phyloP scores from a whole-genome alignment of 1,140 invertebrate species.

The Drosophila asahinai region DNA sequence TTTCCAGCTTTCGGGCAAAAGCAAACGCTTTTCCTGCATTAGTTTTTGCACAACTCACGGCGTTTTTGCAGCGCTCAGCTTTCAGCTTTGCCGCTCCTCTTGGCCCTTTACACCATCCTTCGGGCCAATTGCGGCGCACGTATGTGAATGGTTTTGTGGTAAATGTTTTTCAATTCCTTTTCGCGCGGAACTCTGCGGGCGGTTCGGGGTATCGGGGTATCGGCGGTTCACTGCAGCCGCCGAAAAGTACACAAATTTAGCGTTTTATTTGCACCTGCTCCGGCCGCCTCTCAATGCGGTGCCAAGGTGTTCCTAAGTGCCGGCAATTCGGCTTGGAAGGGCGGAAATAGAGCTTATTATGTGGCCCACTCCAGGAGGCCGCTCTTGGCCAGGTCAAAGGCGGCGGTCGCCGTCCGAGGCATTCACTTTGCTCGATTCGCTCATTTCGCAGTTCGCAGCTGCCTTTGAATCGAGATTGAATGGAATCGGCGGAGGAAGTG shows the following conservation, averaged over 20 bases:
- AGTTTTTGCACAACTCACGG: conserved; percentile 43
- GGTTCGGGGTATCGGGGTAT: background rate
- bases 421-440: conserved; percentile 44
- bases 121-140: conserved; percentile 34
- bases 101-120: conserved; percentile 29
- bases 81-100: conserved; percentile 18
- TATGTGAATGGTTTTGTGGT: conserved; percentile 69
- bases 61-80: conserved; percentile 32
- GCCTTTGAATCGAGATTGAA: conserved; percentile 76
- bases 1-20: conserved; percentile 36
- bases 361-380: conserved; percentile 28
- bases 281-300: conserved; percentile 37
- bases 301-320: conserved; percentile 52
- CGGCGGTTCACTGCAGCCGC: conserved; percentile 40
- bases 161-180: conserved; percentile 78
- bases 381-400: conserved; percentile 27
- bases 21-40: conserved; percentile 48
- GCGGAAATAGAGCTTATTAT: conserved; percentile 77
- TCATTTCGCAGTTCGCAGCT: conserved; percentile 70
- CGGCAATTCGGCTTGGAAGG: conserved; percentile 51
- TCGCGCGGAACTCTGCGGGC: conserved; percentile 20
- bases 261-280: conserved; percentile 76
- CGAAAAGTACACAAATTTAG: conserved; percentile 77
- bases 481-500: conserved; percentile 58
- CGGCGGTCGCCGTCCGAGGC: conserved; percentile 1